Conservation (phyloP, 2,797 vertebrate genomes). For the Cuniculus paca region DNA sequence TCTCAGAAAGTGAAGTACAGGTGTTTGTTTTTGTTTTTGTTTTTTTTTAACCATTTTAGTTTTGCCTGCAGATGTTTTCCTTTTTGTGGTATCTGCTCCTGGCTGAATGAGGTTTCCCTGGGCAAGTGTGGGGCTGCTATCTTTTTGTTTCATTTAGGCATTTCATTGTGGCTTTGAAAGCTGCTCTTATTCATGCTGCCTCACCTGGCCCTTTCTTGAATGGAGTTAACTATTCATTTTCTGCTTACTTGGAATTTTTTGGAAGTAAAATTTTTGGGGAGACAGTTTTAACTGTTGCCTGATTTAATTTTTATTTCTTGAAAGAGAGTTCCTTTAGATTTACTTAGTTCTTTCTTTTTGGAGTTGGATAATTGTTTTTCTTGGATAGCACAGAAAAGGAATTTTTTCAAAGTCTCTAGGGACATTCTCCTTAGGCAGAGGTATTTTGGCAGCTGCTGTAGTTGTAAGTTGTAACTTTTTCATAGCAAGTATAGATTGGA, state of each 20-base stretch:
- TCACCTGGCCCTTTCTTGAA: background rate
- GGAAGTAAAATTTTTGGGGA: background rate
- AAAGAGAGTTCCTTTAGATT: background rate
- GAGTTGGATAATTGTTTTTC: background rate
- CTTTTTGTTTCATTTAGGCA: conserved; percentile 14
- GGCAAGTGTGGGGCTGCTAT: background rate
- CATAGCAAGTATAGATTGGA: background rate
- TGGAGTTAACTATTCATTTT: background rate
- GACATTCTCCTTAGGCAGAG: background rate
- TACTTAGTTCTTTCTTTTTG: background rate
- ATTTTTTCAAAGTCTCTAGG: background rate
- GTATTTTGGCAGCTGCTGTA: background rate
- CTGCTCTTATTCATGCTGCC: background rate
- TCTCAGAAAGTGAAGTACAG: background rate
- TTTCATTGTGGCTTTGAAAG: conserved; percentile 31
- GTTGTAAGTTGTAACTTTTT: background rate
- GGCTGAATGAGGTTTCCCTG: background rate
- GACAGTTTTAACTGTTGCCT: background rate
- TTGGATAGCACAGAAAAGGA: background rate
- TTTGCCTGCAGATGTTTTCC: background rate
- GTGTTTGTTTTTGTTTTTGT: background rate
- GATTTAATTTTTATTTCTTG: conserved; percentile 22
- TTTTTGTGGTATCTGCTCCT: background rate
- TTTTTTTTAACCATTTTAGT: background rate
- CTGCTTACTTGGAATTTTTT: conserved; percentile 29